Percentiles rank a stretch among this genome's conserved stretches.
Evolutionary conservation across 2,797 vertebrate genomes (phyloP).

Genomic region (Lepus oiostolus): DNA sequence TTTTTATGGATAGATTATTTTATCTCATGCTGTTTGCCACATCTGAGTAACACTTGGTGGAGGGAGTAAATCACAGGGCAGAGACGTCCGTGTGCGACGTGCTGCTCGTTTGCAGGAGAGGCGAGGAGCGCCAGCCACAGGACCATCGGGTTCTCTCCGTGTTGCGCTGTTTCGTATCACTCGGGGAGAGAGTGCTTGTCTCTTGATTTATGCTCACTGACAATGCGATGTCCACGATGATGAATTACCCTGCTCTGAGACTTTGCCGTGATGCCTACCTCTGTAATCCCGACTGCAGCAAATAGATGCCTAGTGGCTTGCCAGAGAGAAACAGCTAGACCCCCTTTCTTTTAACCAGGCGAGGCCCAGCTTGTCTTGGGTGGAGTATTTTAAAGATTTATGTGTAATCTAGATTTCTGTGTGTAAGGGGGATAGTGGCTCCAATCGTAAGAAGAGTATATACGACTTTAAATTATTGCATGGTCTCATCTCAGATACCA

Average conservation of each 20-base stretch:
- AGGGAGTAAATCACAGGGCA: slow-evolving; percentile 78
- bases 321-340: slow-evolving; percentile 71
- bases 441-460: not conserved
- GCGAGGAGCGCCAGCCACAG: slow-evolving; percentile 74
- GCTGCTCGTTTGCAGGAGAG: slow-evolving; percentile 71
- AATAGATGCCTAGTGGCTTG: slow-evolving; percentile 79
- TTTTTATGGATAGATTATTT: slow-evolving; percentile 40
- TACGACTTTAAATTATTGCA: slow-evolving; percentile 2
- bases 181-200: slow-evolving; percentile 75
- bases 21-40: slow-evolving; percentile 41
- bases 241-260: slow-evolving; percentile 83
- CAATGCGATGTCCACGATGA: slow-evolving; percentile 84
- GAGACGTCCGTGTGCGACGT: slow-evolving; percentile 71
- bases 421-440: not conserved
- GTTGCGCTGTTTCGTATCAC: slow-evolving; percentile 74
- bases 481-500: not conserved
- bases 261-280: slow-evolving; percentile 76
- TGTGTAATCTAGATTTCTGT: not conserved
- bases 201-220: slow-evolving; percentile 87
- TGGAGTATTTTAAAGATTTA: slow-evolving; percentile 20
- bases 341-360: slow-evolving; percentile 55
- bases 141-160: slow-evolving; percentile 74
- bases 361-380: not conserved
- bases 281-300: slow-evolving; percentile 71
- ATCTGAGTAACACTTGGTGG: slow-evolving; percentile 35